Evolutionary conservation across 1,140 invertebrate genomes (phyloP).

Genomic region (Scaptomyza hsui): DNA sequence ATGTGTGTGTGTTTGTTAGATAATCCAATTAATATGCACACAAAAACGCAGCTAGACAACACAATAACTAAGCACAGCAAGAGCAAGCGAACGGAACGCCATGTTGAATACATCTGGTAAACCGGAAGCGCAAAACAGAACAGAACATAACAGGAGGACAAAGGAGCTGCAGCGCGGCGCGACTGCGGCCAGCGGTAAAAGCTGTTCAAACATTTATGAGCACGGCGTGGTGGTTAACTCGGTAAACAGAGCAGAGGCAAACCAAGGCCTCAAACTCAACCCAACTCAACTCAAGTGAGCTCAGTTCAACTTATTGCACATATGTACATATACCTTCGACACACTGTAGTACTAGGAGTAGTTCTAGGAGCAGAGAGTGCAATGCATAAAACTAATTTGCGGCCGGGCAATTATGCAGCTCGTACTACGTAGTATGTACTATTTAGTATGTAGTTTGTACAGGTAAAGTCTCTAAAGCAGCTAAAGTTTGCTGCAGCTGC

Average conservation of each 20-base stretch:
- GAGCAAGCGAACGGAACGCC: slow-evolving; percentile 2
- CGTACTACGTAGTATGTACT: too few relatives aligned
- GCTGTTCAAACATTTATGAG: slow-evolving; percentile 56
- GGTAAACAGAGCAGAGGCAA: slow-evolving; percentile 22
- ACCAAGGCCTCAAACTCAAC: background rate
- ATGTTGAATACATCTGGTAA: slow-evolving; percentile 47
- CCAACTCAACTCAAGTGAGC: too few relatives aligned
- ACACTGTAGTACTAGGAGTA: too few relatives aligned
- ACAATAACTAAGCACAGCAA: slow-evolving; percentile 25
- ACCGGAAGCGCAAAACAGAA: slow-evolving; percentile 36
- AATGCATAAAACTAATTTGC: slow-evolving; percentile 58
- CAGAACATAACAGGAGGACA: too few relatives aligned
- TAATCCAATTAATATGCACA: slow-evolving; percentile 81
- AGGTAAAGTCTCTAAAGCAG: slow-evolving; percentile 1
- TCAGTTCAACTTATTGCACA: too few relatives aligned
- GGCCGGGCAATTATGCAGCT: slow-evolving; percentile 51
- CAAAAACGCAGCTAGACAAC: slow-evolving; percentile 66
- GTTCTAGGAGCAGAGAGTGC: background rate
- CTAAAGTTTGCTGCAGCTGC: slow-evolving; percentile 19
- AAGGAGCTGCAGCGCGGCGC: slow-evolving; percentile 18
- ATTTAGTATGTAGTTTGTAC: slow-evolving; percentile 5
- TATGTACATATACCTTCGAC: too few relatives aligned
- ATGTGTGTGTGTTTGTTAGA: slow-evolving; percentile 52
- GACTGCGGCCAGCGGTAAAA: slow-evolving; percentile 36
- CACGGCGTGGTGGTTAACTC: slow-evolving; percentile 5